Evolutionary conservation across 1,140 invertebrate genomes (phyloP), one percentile per base, ranked within the genome.

Genomic region (Antheraea pernyi): DNA sequence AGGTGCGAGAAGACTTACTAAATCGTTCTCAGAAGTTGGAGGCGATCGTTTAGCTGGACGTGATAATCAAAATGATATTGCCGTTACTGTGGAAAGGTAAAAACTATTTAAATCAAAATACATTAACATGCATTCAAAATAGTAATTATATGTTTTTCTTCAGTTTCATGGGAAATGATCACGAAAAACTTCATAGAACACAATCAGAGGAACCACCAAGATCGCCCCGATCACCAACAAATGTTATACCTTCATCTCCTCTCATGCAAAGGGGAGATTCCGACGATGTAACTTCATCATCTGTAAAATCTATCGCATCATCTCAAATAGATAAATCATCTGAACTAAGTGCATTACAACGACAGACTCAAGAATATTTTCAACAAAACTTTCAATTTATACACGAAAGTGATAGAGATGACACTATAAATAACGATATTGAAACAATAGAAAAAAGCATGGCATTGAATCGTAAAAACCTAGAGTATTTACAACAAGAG

Each of bases 11-110:
- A 96, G 96, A 89, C 90, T 97, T 62, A 96, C 95, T 16, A 98
- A 97, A 89, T 97, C 97, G 74, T 96, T 96, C 77, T 97, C 97
- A 0, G 97, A 97, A 91, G 96, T 96, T 22, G 95, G 95, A 6
- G 93, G 92, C 42, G 92, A 85, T 91, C 93, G 87, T 30, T 78
- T 92, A 74, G 78, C 80, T 39, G 87, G 85, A 19, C 76, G 75
- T 18, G 86, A 91, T 69, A 71, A 72, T 48, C 80, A 83, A 72
- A 85, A 70, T 73, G 89, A 91, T 63, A 79, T 89, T 16, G 61
- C 77, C 59, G 72, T 80, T 10, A 79, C 78, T 59, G 82, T 91
- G 62, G 88, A 91, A 79, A 91, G 86, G 89, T 91, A 84, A 22
- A 36, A 63, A 22, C 30, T 61, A 61, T 61, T 30, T 7, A 59